Base-by-base conservation (phyloP, 2,888 invertebrate genomes). In the Andrena marginata region DNA sequence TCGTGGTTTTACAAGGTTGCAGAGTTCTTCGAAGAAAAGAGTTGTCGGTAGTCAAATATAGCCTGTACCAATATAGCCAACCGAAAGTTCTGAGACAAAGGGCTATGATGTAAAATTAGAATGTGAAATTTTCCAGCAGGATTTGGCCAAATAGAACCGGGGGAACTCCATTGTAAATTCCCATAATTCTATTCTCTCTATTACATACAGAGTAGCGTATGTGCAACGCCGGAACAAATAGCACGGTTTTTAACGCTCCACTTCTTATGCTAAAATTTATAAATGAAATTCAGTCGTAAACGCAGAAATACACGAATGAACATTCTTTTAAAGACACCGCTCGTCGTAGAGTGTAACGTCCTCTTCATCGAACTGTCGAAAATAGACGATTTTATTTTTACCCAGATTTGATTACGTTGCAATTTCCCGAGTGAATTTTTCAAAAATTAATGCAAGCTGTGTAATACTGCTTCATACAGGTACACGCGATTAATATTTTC, bases 321-420 rank as follows among this genome's bases (percentile, higher is more conserved):
- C 49, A 54, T 73, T 59, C 60, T 56, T 35, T 33, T 33, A 49
- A 51, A 56, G 59, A 54, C 31, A 8, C 42, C n/a, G 16, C 31
- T 33, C 23, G 13, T 51, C 13, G 48, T 20, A 33, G 29, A 79
- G 85, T 76, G 70, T 87, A 88, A 86, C 62, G 86, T 76, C 82
- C 87, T 77, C 77, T 87, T 87, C 80, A 82, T 86, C 77, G 73
- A 60, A 73, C 72, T 71, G 72, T 80, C 82, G 8, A 8, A 72
- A 65, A 77, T 68, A 68, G 63, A 69, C 75, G 35, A 49, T 69
- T 80, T 90, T 92, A 92, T 92, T 92, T 92, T 92, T 90, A 89
- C 83, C 89, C 82, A 65, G 67, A 82, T 87, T 84, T 86, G 70
- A 67, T 65, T 75, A 81, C 86, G 86, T 86, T 82, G 79, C 65